Evolutionary conservation across 2,888 invertebrate species (phyloP), one percentile per base, ranked within the genome.

Genomic region (Parascotia fuliginaria): DNA sequence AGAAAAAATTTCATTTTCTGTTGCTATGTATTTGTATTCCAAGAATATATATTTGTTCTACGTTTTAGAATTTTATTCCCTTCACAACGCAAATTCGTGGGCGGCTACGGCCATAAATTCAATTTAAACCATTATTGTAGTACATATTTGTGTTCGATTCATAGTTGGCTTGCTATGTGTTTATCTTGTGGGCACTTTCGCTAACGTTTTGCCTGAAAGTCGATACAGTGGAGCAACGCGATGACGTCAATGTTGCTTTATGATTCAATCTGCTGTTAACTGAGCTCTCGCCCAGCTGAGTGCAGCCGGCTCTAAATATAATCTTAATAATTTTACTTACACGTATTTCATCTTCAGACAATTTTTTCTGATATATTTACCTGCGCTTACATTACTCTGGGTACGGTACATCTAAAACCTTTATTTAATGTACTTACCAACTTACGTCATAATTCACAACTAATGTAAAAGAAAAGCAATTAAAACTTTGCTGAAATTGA

Each of bases 161-260:
- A 56, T 60, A 59, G 60, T 60, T 61, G 60, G 60, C 61, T 61
- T 45, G 54, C 59, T 52, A 55, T 65, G 55, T 74, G 72, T 77
- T 69, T 76, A 72, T 75, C 65, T 73, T 63, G 66, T 58, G 66
- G 70, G 72, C 68, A 75, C 75, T 78, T 76, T 77, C 72, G 68
- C 65, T 73, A 73, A 73, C 77, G 72, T 67, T 68, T 70, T 69
- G 63, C 56, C 65, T 70, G 74, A 73, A 75, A 75, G 79, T 75
- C 73, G 72, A 77, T 79, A 74, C 69, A 72, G 67, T 69, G 75
- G 74, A 77, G 77, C 77, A 79, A 75, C 65, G 68, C 60, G 69
- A 72, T 89, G 89, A 89, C 89, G 89, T 90, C 88, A 89, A 82
- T 85, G 77, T 78, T 85, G 80, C 85, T 88, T 88, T 88, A 89